A percentile compares a stretch with the other conserved stretches of the same genome.
phyloP scores from a whole-genome alignment of 2,113 vertebrate species.

The Butorides virescens region DNA sequence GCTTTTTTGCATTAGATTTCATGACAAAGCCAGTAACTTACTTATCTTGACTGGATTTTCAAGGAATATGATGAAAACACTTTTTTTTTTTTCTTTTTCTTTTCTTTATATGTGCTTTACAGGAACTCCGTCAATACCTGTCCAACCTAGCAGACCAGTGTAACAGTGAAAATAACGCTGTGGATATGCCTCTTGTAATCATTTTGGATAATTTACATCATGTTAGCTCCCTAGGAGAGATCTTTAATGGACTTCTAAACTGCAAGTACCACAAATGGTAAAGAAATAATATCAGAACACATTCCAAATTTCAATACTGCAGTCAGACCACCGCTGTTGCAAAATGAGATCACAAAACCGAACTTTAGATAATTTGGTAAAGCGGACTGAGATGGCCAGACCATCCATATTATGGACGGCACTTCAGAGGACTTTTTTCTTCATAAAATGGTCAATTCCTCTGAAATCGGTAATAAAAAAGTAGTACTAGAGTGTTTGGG shows the following conservation, averaged over 20 bases:
- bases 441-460: neutral
- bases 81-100: neutral
- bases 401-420: neutral
- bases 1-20: neutral
- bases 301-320: neutral
- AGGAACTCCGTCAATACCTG: slow-evolving; percentile 96
- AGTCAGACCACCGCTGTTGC: neutral
- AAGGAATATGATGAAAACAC: neutral
- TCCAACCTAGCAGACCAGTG: slow-evolving; percentile 93
- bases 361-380: neutral
- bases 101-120: neutral
- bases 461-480: neutral
- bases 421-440: neutral
- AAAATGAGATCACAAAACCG: neutral
- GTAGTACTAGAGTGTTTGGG: neutral
- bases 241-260: slow-evolving; percentile 95
- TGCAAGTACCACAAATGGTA: slow-evolving; percentile 94
- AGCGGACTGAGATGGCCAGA: neutral
- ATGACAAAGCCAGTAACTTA: neutral
- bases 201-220: slow-evolving; percentile 97
- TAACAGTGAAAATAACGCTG: slow-evolving; percentile 77
- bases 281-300: neutral
- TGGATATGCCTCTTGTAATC: slow-evolving; percentile 90
- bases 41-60: neutral
- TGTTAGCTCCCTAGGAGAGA: slow-evolving; percentile 92